phyloP scores from a whole-genome alignment of 2,888 invertebrate species.

The Girardia tigrina region DNA sequence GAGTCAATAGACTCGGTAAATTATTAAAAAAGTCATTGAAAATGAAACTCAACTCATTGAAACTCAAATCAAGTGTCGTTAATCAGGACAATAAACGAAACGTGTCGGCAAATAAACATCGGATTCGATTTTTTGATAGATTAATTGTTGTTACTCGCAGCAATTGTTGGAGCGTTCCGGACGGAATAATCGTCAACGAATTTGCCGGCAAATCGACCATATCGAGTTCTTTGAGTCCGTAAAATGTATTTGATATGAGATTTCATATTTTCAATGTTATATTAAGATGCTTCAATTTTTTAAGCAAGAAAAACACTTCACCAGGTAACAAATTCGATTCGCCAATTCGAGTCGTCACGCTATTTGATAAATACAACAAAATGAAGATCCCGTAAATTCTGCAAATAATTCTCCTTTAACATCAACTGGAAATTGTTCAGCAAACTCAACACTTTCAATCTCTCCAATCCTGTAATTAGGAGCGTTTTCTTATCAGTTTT shows the following conservation, averaged over 20 bases:
- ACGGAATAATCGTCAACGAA: background rate
- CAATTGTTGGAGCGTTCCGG: conserved; percentile 21
- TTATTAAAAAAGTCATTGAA: conserved; percentile 16
- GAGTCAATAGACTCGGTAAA: conserved; percentile 15
- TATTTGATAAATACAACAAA: background rate
- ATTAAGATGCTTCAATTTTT: conserved; percentile 12
- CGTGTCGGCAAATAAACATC: conserved; percentile 7
- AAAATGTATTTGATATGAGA: background rate
- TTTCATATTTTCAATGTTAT: conserved; percentile 8
- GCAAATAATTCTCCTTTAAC: conserved; percentile 17
- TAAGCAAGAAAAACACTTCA: background rate
- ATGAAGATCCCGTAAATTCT: background rate
- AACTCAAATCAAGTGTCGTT: conserved; percentile 23
- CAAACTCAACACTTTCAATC: conserved; percentile 28
- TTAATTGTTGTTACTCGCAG: background rate
- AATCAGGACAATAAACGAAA: conserved; percentile 21
- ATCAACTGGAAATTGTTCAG: conserved; percentile 10
- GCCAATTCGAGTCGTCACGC: background rate
- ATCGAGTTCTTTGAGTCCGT: conserved; percentile 31
- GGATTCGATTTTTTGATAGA: conserved; percentile 21
- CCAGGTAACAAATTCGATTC: background rate
- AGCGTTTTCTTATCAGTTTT: background rate
- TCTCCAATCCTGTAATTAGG: conserved; percentile 17
- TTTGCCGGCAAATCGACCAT: conserved; percentile 27
- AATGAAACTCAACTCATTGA: conserved; percentile 24